Evolutionary conservation across 2,888 invertebrate genomes (phyloP).

Genomic region (Linnaemya tessellans): DNA sequence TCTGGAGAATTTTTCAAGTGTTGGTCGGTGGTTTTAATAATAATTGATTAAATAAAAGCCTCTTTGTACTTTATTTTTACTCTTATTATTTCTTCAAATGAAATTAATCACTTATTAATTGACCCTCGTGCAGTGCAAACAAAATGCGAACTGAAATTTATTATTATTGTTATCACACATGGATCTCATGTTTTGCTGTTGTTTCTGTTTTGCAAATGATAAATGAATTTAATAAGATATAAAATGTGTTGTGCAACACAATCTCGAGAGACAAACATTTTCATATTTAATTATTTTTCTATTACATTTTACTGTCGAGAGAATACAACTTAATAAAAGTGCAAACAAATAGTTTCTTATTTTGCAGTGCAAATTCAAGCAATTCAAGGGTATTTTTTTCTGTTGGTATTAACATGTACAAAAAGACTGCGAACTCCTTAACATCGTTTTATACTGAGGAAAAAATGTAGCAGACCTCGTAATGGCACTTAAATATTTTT

Average conservation of each 20-base stretch:
- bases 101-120: background rate
- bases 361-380: background rate
- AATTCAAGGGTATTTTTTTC: too few species aligned
- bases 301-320: conserved; percentile 25
- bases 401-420: too few species aligned
- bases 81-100: background rate
- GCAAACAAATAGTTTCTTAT: background rate
- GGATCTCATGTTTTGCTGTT: background rate
- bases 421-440: too few species aligned
- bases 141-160: background rate
- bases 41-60: too few species aligned
- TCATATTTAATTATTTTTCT: conserved; percentile 33
- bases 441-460: too few species aligned
- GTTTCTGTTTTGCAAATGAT: conserved; percentile 47
- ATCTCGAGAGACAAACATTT: conserved; percentile 23
- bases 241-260: conserved; percentile 9
- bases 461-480: too few species aligned
- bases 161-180: background rate
- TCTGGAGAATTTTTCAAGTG: too few species aligned
- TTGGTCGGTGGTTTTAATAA: too few species aligned
- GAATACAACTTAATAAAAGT: conserved; percentile 12
- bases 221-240: conserved; percentile 58
- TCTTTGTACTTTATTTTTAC: too few species aligned
- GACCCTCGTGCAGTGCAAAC: background rate
- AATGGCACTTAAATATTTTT: too few species aligned